Percentiles rank a stretch among this genome's conserved stretches.
These are phyloP conservation scores for Acanthis flammea DNA, from an alignment of 2,797 vertebrate species.

Conservation along the genomic window DNA sequence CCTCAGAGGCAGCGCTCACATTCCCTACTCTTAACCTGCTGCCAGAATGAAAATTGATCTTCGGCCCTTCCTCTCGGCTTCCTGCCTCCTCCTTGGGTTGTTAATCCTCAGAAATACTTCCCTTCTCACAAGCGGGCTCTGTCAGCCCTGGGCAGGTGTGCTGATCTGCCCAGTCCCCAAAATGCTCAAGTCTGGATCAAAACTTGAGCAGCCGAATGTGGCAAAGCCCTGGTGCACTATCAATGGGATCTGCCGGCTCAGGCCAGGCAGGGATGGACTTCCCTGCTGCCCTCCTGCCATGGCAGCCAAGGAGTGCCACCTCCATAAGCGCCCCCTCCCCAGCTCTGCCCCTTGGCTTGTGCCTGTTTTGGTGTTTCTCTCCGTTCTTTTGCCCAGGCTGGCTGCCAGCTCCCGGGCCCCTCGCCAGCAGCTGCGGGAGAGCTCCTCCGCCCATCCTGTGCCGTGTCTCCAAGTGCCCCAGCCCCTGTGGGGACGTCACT, in stretches of 20 bases:
- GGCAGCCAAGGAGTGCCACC: background rate
- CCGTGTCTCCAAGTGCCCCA: background rate
- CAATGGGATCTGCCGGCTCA: rapidly evolving
- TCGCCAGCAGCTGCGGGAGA: background rate
- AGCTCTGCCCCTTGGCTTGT: background rate
- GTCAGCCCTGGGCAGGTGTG: background rate
- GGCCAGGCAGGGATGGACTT: rapidly evolving
- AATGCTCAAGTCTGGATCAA: background rate
- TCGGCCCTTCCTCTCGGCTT: background rate
- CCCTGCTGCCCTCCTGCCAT: background rate
- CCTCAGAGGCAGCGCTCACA: background rate
- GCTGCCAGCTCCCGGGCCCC: background rate
- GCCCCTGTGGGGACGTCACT: rapidly evolving
- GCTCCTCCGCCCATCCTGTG: background rate
- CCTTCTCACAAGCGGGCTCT: background rate
- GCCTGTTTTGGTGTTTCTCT: background rate
- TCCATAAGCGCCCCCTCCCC: background rate
- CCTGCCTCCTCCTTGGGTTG: background rate
- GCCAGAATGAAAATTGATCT: slow-evolving; percentile 20
- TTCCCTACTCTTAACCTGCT: background rate
- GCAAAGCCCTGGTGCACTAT: background rate
- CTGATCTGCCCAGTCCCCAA: background rate
- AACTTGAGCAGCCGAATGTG: rapidly evolving
- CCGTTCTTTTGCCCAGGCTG: background rate
- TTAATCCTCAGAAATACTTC: background rate